Conservation (phyloP, 1,140 invertebrate species). For the Paracyclopina nana region DNA sequence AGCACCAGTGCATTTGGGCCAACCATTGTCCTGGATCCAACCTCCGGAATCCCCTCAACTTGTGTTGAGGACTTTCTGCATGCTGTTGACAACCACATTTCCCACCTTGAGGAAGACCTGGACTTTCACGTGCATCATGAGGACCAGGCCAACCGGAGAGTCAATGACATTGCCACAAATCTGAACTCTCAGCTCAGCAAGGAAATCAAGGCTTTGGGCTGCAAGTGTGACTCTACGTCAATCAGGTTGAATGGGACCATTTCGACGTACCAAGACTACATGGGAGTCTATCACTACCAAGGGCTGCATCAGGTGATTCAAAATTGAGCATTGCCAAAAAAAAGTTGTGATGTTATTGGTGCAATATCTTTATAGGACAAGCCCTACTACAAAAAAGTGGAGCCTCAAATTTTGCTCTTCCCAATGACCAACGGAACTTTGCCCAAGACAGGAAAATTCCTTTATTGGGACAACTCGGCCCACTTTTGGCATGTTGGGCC, state of each 20-base stretch:
- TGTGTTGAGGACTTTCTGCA: neutral
- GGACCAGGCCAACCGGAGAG: neutral
- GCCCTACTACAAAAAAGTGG: constrained; percentile 5
- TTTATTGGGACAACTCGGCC: constrained; percentile 1
- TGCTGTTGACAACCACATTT: constrained; percentile 8
- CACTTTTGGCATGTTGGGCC: constrained; percentile 1
- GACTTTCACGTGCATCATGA: constrained; percentile 7
- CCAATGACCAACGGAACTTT: neutral
- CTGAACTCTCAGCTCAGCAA: neutral
- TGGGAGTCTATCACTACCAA: constrained; percentile 3
- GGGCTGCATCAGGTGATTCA: too few relatives aligned
- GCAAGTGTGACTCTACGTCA: constrained; percentile 1
- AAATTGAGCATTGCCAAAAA: too few relatives aligned
- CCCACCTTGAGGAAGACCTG: constrained; percentile 4
- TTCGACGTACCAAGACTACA: neutral
- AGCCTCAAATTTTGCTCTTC: neutral
- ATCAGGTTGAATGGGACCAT: constrained; percentile 2
- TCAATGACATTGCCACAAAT: neutral
- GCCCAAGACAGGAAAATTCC: neutral
- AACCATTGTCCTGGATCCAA: neutral
- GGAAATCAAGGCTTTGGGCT: neutral
- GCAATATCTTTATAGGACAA: neutral
- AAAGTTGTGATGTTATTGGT: too few relatives aligned
- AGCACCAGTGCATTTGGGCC: neutral
- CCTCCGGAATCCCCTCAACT: neutral